Percentiles rank a stretch among this genome's conserved stretches.
phyloP scores from a whole-genome alignment of 2,888 invertebrate genomes.

The Hyppa rectilinea region DNA sequence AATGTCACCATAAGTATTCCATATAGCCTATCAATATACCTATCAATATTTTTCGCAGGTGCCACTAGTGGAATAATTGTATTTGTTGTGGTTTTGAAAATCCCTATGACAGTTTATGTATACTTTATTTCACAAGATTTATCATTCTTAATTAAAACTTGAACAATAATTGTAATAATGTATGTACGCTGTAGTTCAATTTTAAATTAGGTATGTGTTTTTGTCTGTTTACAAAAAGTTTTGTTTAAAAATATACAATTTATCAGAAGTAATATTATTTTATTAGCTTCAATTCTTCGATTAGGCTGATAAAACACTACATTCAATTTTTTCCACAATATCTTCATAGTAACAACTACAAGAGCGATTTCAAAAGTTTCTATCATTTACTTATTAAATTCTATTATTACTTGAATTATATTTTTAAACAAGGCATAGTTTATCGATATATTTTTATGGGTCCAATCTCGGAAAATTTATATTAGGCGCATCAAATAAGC shows the following conservation, averaged over 20 bases:
- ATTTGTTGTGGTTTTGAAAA: no score
- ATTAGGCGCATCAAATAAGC: no score
- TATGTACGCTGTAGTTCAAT: not conserved
- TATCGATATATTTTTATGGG: not conserved
- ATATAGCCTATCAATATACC: no score
- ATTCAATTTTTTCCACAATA: not conserved
- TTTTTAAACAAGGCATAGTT: no score
- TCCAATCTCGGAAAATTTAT: not conserved
- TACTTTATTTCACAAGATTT: not conserved
- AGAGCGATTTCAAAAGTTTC: not conserved
- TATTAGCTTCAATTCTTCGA: not conserved
- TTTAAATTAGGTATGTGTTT: not conserved
- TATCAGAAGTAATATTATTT: not conserved
- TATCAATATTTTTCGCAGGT: no score
- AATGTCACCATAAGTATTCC: no score
- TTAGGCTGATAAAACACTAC: not conserved
- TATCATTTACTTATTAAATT: no score
- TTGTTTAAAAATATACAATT: not conserved
- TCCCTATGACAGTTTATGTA: no score
- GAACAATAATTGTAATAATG: not conserved
- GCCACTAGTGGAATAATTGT: no score
- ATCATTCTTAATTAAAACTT: not conserved
- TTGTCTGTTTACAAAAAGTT: not conserved
- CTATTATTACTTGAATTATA: no score
- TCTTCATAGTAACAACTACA: not conserved